Percentiles rank a stretch among this genome's conserved stretches.
Evolutionary conservation across 2,797 vertebrate genomes (phyloP).

Genomic region (Argentina silus): DNA sequence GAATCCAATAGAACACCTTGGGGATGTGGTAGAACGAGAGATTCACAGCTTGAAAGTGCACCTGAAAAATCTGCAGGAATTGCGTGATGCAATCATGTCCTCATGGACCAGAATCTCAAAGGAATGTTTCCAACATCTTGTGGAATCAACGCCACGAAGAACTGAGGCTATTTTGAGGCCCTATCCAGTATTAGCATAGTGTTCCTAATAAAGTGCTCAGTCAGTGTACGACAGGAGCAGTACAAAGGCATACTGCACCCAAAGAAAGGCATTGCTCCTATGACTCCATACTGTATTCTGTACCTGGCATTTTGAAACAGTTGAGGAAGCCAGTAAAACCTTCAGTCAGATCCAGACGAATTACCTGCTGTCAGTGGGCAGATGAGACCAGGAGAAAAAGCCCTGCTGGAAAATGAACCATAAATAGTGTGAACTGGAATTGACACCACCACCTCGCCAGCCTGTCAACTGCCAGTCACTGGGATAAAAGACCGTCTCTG

Average conservation of each 20-base stretch:
- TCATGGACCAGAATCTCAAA: too few species aligned
- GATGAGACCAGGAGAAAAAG: constrained; percentile 19
- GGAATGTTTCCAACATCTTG: too few species aligned
- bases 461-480: constrained; percentile 47
- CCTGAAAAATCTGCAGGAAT: too few species aligned
- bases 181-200: too few species aligned
- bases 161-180: too few species aligned
- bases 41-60: too few species aligned
- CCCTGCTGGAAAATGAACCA: constrained; percentile 41
- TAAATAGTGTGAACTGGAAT: constrained; percentile 57
- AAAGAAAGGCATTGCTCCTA: not conserved
- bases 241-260: not conserved
- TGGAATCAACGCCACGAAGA: too few species aligned
- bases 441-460: constrained; percentile 48
- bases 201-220: too few species aligned
- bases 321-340: constrained; percentile 12
- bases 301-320: not conserved
- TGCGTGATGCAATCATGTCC: too few species aligned
- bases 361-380: constrained; percentile 33
- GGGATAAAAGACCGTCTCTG: constrained; percentile 44
- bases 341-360: constrained; percentile 45
- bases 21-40: too few species aligned
- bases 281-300: not conserved
- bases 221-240: too few species aligned
- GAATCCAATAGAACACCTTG: too few species aligned